Conservation (phyloP, 1,140 invertebrate genomes). For the Charaxes varanes region DNA sequence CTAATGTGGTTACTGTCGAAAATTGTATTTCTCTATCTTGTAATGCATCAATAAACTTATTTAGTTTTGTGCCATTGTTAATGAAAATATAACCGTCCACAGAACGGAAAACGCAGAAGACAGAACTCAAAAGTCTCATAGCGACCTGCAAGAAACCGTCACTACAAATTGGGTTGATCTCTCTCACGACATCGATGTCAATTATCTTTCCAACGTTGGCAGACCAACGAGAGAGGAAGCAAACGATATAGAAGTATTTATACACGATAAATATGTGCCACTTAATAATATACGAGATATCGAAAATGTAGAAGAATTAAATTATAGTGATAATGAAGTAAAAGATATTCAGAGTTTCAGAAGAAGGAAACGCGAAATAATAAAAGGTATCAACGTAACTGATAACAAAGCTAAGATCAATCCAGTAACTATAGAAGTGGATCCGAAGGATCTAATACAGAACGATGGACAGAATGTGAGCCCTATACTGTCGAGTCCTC, state of each 20-base stretch:
- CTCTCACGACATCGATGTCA: constrained; percentile 60
- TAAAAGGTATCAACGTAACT: constrained; percentile 3
- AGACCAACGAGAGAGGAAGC: constrained; percentile 28
- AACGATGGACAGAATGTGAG: constrained; percentile 5
- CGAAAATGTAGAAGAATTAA: constrained; percentile 10
- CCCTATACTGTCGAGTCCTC: constrained; percentile 3
- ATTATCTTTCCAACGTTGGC: constrained; percentile 36
- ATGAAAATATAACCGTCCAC: too few relatives aligned
- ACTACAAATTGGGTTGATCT: constrained; percentile 42
- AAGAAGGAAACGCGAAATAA: constrained; percentile 8
- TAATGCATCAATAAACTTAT: too few relatives aligned
- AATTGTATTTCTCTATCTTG: too few relatives aligned
- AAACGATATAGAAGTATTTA: constrained; percentile 39
- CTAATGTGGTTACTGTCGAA: too few relatives aligned
- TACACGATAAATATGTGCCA: constrained; percentile 38
- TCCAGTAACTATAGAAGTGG: too few relatives aligned
- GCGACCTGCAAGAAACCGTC: constrained; percentile 15
- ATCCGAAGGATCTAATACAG: constrained; percentile 6
- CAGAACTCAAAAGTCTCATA: background rate
- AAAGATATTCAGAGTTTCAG: background rate
- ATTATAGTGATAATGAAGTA: constrained; percentile 8
- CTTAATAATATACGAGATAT: constrained; percentile 21
- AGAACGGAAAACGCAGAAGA: too few relatives aligned
- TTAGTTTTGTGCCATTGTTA: too few relatives aligned
- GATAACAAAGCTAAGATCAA: background rate